phyloP scores from a whole-genome alignment of 2,113 vertebrate species.

The Malurus elegans region DNA sequence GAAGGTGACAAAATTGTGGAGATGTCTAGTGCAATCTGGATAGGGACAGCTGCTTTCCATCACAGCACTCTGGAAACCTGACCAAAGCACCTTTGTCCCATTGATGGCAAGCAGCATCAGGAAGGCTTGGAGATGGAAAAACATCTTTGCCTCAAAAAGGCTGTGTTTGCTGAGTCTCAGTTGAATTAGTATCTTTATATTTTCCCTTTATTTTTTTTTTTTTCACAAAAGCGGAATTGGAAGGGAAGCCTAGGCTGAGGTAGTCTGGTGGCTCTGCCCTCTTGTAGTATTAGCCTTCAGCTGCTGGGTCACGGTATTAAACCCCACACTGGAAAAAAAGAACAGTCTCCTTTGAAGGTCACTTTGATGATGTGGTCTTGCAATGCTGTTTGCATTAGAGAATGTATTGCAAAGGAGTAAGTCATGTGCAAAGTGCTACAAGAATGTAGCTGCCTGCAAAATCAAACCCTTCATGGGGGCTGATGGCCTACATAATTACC shows the following conservation, averaged over 20 bases:
- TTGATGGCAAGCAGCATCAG: background rate
- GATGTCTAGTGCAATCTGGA: background rate
- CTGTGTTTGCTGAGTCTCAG: background rate
- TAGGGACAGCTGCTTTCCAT: background rate
- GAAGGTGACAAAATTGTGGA: background rate
- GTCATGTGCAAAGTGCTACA: fast-evolving
- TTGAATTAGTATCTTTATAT: background rate
- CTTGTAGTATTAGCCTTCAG: background rate
- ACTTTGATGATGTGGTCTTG: fast-evolving
- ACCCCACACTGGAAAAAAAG: background rate
- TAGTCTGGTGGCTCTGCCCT: background rate
- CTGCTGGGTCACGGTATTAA: background rate
- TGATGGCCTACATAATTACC: background rate
- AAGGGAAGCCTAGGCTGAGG: background rate
- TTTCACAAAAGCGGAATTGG: background rate
- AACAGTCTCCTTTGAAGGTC: background rate
- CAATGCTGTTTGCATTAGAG: background rate
- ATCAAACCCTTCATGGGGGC: background rate
- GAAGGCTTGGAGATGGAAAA: background rate
- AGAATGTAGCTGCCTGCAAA: background rate
- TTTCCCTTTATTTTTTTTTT: background rate
- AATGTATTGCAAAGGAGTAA: background rate
- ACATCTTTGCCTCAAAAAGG: background rate
- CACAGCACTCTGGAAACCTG: background rate
- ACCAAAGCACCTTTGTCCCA: background rate